Evolutionary conservation across 1,140 invertebrate species (phyloP).

Genomic region (Aphaenogaster ashmeadi): DNA sequence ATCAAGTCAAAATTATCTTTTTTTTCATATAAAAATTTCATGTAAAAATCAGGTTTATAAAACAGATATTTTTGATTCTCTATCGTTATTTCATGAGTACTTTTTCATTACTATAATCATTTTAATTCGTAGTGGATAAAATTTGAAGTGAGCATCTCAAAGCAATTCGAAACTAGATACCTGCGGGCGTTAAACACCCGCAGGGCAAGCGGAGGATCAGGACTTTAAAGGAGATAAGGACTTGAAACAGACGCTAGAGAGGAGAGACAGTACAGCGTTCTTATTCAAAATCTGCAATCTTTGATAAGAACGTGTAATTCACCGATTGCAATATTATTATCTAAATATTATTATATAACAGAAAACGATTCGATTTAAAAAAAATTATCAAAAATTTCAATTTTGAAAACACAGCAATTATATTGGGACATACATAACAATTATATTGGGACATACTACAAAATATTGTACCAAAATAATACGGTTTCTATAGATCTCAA

Average conservation of each 20-base stretch:
- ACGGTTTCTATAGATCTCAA: background rate
- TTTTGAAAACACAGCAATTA: background rate
- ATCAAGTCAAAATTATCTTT: background rate
- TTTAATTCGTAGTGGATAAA: background rate
- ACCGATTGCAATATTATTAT: slow-evolving; percentile 58
- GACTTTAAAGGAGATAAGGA: slow-evolving; percentile 72
- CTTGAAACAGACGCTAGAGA: slow-evolving; percentile 47
- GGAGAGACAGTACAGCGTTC: slow-evolving; percentile 24
- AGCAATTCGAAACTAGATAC: slow-evolving; percentile 73
- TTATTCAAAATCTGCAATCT: slow-evolving; percentile 48
- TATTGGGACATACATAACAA: background rate
- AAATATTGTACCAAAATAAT: slow-evolving; percentile 3
- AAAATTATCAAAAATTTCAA: background rate
- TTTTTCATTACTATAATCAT: background rate
- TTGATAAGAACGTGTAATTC: slow-evolving; percentile 74
- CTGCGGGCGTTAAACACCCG: slow-evolving; percentile 53
- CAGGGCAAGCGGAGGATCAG: slow-evolving; percentile 35
- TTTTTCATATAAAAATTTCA: background rate
- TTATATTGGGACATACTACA: background rate
- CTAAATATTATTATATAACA: background rate
- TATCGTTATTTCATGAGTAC: background rate
- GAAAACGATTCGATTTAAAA: too few species aligned
- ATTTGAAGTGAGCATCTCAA: slow-evolving; percentile 47
- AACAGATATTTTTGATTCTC: background rate
- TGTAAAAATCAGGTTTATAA: background rate